Conservation (phyloP, 2,888 invertebrate species). For the Amblyteles armatorius region DNA sequence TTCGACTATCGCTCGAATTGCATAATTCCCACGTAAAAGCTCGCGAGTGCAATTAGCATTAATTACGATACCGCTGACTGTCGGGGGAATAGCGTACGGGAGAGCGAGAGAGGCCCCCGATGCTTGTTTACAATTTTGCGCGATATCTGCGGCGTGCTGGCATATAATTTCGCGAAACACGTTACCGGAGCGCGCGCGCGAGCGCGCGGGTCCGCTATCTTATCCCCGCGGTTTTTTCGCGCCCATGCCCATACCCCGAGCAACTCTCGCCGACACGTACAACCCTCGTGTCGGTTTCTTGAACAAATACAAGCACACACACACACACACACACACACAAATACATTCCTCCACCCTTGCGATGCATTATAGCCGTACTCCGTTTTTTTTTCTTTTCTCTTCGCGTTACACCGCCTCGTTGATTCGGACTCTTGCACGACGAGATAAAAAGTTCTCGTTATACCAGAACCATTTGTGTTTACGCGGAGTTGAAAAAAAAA, state of each 20-base stretch:
- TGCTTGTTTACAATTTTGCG: slow-evolving; percentile 78
- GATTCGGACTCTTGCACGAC: slow-evolving; percentile 51
- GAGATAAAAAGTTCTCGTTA: slow-evolving; percentile 67
- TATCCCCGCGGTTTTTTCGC: slow-evolving; percentile 72
- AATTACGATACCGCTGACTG: slow-evolving; percentile 78
- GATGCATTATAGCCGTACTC: slow-evolving; percentile 31
- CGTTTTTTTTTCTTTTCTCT: slow-evolving; percentile 33
- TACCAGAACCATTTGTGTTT: slow-evolving; percentile 65
- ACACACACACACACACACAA: neutral
- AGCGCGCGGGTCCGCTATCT: slow-evolving; percentile 71
- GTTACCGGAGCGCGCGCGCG: slow-evolving; percentile 56
- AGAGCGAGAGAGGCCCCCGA: slow-evolving; percentile 29
- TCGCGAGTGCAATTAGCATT: slow-evolving; percentile 79
- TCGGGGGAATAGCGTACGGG: slow-evolving; percentile 53
- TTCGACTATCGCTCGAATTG: slow-evolving; percentile 73
- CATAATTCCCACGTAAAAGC: slow-evolving; percentile 76
- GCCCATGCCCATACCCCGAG: slow-evolving; percentile 44
- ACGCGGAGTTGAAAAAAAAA: slow-evolving; percentile 33
- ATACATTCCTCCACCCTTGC: slow-evolving; percentile 25
- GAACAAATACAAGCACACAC: neutral
- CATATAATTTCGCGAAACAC: slow-evolving; percentile 73
- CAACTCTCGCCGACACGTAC: slow-evolving; percentile 45
- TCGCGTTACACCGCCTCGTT: slow-evolving; percentile 45
- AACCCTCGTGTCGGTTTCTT: slow-evolving; percentile 42
- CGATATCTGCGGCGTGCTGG: slow-evolving; percentile 66